phyloP scores from a whole-genome alignment of 2,888 invertebrate genomes.

The Metellina segmentata region DNA sequence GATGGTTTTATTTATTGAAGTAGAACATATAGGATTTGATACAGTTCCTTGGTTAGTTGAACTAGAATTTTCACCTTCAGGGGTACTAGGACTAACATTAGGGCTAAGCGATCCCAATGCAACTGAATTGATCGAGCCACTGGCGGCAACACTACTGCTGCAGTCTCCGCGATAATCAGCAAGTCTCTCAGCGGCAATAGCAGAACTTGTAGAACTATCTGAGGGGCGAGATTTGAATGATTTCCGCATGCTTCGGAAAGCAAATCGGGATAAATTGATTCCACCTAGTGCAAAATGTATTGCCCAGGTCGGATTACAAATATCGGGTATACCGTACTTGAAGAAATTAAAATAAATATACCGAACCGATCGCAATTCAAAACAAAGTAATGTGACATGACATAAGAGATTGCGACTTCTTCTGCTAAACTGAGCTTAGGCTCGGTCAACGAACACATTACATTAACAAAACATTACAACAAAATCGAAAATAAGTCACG shows the following conservation, averaged over 20 bases:
- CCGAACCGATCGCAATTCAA: constrained; percentile 14
- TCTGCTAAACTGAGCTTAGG: not conserved
- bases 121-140: constrained; percentile 16
- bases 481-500: not conserved
- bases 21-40: constrained; percentile 34
- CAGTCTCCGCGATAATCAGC: constrained; percentile 71
- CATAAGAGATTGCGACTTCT: constrained; percentile 1
- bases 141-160: constrained; percentile 47
- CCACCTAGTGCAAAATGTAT: too few species aligned
- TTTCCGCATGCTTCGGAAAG: constrained; percentile 70
- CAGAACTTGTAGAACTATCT: constrained; percentile 48
- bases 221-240: constrained; percentile 53
- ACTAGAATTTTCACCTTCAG: constrained; percentile 69
- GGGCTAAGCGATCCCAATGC: constrained; percentile 66
- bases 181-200: constrained; percentile 70
- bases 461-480: not conserved
- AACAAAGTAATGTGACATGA: constrained; percentile 20
- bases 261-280: not conserved
- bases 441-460: not conserved
- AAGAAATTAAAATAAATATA: not conserved
- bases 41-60: constrained; percentile 20
- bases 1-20: constrained; percentile 37
- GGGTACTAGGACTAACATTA: constrained; percentile 77
- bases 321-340: too few species aligned
- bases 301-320: too few species aligned